phyloP scores from a whole-genome alignment of 2,888 invertebrate genomes.

The Leptopilina myrica region DNA sequence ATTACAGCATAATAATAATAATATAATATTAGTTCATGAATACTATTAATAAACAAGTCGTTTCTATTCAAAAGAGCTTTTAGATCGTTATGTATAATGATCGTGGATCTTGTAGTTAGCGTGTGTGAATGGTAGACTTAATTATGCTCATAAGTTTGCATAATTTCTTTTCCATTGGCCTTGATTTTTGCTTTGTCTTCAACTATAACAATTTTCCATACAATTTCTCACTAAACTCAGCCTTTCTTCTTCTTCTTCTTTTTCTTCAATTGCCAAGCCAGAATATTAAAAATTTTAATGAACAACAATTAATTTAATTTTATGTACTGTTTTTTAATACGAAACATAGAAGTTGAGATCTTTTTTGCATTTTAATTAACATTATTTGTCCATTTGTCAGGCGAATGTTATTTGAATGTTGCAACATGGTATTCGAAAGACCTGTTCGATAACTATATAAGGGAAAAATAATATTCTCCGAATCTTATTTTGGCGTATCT shows the following conservation, averaged over 20 bases:
- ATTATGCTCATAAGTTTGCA: slow-evolving; percentile 8
- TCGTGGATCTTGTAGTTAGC: not conserved
- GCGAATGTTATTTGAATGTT: not conserved
- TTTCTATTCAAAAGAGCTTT: slow-evolving; percentile 10
- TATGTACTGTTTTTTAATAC: no score
- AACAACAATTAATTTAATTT: no score
- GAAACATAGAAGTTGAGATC: no score
- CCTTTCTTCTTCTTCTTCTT: not conserved
- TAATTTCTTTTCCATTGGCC: slow-evolving; percentile 7
- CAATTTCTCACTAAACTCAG: not conserved
- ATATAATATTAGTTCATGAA: not conserved
- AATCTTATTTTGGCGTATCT: slow-evolving; percentile 3
- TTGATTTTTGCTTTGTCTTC: slow-evolving; percentile 17
- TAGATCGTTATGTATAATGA: not conserved
- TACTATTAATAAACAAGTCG: not conserved
- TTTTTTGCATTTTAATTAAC: not conserved
- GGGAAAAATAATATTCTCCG: not conserved
- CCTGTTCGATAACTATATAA: not conserved
- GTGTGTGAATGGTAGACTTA: slow-evolving; percentile 6
- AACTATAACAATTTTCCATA: not conserved
- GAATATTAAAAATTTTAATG: no score
- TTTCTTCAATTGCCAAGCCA: no score
- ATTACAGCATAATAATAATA: not conserved
- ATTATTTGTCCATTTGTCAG: not conserved
- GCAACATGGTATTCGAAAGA: not conserved